Evolutionary conservation across 2,113 vertebrate genomes (phyloP).

Genomic region (Rutilus rutilus): DNA sequence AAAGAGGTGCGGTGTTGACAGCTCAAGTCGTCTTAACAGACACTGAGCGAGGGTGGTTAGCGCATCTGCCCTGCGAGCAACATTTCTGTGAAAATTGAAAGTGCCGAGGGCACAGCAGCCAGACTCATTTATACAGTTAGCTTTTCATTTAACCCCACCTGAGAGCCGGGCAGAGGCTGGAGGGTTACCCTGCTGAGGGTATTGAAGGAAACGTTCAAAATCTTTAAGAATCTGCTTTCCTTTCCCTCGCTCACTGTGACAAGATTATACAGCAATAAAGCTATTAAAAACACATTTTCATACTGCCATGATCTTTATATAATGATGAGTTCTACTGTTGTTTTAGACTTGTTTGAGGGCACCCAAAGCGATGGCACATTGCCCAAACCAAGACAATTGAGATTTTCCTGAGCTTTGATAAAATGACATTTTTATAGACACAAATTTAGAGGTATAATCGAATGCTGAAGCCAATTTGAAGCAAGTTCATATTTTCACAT

Average conservation of each 20-base stretch:
- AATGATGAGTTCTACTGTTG: background rate
- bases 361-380: no score
- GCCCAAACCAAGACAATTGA: background rate
- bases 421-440: background rate
- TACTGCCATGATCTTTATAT: background rate
- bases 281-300: background rate
- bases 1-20: background rate
- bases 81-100: constrained; percentile 35
- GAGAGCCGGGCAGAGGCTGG: constrained; percentile 61
- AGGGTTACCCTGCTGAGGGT: constrained; percentile 89
- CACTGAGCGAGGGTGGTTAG: background rate
- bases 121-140: constrained; percentile 35
- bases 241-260: constrained; percentile 10
- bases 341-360: background rate
- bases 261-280: background rate
- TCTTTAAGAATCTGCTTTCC: constrained; percentile 61
- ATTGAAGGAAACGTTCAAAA: constrained; percentile 91
- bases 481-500: background rate
- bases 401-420: background rate
- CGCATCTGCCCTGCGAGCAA: background rate
- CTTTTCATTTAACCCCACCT: constrained; percentile 35
- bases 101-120: constrained; percentile 40
- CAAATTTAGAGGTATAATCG: background rate
- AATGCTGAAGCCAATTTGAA: background rate
- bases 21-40: constrained; percentile 68